phyloP scores from a whole-genome alignment of 2,888 invertebrate species.

The Dilophus febrilis region DNA sequence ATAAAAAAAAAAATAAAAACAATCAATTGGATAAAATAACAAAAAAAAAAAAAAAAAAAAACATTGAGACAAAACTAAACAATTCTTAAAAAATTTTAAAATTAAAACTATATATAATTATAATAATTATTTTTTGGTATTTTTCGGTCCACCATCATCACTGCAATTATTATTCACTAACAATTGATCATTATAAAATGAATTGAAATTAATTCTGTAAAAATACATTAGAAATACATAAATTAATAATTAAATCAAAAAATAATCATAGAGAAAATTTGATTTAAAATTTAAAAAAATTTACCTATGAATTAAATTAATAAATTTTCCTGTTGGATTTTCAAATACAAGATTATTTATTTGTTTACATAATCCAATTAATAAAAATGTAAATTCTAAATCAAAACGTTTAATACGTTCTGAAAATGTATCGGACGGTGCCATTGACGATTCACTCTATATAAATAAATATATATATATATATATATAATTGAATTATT shows the following conservation, averaged over 20 bases:
- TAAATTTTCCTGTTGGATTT: slow-evolving; percentile 27
- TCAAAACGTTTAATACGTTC: slow-evolving; percentile 27
- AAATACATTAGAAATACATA: neutral
- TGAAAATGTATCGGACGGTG: slow-evolving; percentile 26
- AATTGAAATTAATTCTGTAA: slow-evolving; percentile 63
- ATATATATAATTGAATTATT: too few relatives aligned
- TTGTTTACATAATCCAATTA: slow-evolving; percentile 26
- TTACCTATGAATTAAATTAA: slow-evolving; percentile 25
- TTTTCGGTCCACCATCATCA: too few relatives aligned
- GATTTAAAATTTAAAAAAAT: neutral
- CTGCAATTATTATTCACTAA: too few relatives aligned
- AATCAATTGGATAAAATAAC: too few relatives aligned
- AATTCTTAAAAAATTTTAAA: too few relatives aligned
- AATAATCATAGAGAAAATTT: neutral
- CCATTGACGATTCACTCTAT: slow-evolving; percentile 22
- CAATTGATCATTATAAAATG: slow-evolving; percentile 59
- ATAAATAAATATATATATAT: too few relatives aligned
- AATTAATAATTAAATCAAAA: neutral
- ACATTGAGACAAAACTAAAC: too few relatives aligned
- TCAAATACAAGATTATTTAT: slow-evolving; percentile 26
- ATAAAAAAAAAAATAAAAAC: too few relatives aligned
- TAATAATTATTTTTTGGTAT: too few relatives aligned
- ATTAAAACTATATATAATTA: too few relatives aligned
- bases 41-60: too few relatives aligned
- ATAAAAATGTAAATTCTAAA: slow-evolving; percentile 25